Evolutionary conservation across 2,113 vertebrate genomes (phyloP), one percentile per base, ranked within the genome.

Genomic region (Rana temporaria): DNA sequence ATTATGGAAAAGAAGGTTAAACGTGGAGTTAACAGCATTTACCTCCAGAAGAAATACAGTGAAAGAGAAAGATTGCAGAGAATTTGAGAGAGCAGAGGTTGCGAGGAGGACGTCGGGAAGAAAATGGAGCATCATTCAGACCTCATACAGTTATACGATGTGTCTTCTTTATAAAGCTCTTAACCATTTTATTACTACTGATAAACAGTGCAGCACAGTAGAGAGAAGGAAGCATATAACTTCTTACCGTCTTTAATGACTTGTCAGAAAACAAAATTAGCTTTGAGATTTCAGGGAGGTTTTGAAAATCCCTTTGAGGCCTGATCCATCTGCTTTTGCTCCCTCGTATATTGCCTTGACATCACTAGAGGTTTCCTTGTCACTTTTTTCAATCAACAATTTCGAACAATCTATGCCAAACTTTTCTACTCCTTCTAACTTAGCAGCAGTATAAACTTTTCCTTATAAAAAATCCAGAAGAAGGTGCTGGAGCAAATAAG

Each of bases 191-290:
- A 56, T 74, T 22, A 19, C 53, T 57, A 59, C 26, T 74, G 55
- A 19, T 59, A 34, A 74, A 30, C 53, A 57, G 56, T 18, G 19
- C 16, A 42, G 72, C 59, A 75, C 56, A 24, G 52, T 6, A 11
- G 24, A 2, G 26, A 73, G 15, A 32, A 19, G 14, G 52, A 57
- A 18, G 18, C 71, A 75, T 32, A 75, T 59, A 75, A 75, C 56
- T 75, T 75, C 56, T 62, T 22, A 59, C 32, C 14, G 16, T 17
- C 72, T 22, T 75, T 75, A 60, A 75, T 75, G 72, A 75, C 56
- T 75, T 75, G 72, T 75, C 72, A 75, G 56, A 57, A 62, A 75
- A 75, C 38, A 59, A 75, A 38, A 75, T 75, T 75, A 75, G 72
- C 72, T 75, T 75, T 60, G 72, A 75, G 72, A 62, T 62, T 75